Conservation (phyloP, 1,140 invertebrate species). For the Heliothis virescens region DNA sequence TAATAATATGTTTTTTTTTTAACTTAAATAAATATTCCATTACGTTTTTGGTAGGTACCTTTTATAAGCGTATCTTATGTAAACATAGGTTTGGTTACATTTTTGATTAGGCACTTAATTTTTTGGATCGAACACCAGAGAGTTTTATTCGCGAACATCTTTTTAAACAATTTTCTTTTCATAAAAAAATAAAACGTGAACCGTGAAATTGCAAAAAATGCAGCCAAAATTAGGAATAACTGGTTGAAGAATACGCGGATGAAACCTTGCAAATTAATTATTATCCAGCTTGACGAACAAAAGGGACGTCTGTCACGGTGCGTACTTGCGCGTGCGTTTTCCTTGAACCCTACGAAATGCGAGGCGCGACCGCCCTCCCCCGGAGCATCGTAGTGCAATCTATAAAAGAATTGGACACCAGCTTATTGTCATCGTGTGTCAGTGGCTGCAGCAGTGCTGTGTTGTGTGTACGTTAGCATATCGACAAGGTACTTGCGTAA, state of each 20-base stretch:
- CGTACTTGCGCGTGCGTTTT: constrained; percentile 47
- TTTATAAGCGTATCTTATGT: too few relatives aligned
- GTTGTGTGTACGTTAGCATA: constrained; percentile 74
- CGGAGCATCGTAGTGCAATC: constrained; percentile 67
- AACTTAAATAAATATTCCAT: too few relatives aligned
- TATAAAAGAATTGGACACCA: constrained; percentile 80
- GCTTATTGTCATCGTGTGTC: constrained; percentile 74
- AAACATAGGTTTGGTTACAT: too few relatives aligned
- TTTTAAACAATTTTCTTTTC: too few relatives aligned
- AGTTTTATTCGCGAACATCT: too few relatives aligned
- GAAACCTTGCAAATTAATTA: constrained; percentile 26
- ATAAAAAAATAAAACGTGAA: too few relatives aligned
- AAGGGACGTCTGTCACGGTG: constrained; percentile 5
- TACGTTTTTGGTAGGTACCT: too few relatives aligned
- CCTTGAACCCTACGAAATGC: constrained; percentile 70
- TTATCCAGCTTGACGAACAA: neutral
- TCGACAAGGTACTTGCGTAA: constrained; percentile 70
- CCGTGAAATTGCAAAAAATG: too few relatives aligned
- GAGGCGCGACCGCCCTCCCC: constrained; percentile 71
- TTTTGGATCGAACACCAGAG: too few relatives aligned
- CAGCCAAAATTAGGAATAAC: neutral
- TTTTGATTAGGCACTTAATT: too few relatives aligned
- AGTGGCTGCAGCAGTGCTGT: constrained; percentile 79
- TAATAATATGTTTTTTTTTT: too few relatives aligned
- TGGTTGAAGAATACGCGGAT: neutral